Percentiles rank a stretch among this genome's conserved stretches.
Evolutionary conservation across 2,797 vertebrate species (phyloP).

Genomic region (Chiroxiphia lanceolata): DNA sequence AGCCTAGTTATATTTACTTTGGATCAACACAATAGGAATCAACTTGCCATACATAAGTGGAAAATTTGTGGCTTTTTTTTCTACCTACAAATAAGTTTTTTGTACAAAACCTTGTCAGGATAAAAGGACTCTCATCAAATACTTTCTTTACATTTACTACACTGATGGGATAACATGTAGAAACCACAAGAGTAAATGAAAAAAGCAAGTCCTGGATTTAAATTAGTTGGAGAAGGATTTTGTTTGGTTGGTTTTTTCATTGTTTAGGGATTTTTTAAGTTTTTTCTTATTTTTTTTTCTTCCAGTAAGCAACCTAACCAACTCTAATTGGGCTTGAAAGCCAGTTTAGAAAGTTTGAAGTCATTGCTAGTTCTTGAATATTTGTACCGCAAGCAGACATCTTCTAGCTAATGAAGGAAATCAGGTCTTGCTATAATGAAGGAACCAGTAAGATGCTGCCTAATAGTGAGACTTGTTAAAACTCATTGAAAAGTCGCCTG

Average conservation of each 20-base stretch:
- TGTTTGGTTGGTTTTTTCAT: not conserved
- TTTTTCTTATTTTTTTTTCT: not conserved
- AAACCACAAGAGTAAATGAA: not conserved
- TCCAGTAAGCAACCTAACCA: not conserved
- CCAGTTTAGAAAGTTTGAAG: not conserved
- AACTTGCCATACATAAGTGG: not conserved
- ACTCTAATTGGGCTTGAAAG: not conserved
- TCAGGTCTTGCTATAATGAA: not conserved
- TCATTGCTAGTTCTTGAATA: not conserved
- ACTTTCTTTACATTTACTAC: not conserved
- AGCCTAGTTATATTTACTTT: not conserved
- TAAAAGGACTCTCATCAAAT: not conserved
- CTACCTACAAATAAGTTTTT: not conserved
- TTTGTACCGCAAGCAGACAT: not conserved
- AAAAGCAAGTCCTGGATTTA: not conserved
- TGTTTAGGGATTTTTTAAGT: not conserved
- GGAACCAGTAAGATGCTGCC: not conserved
- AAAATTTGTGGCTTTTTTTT: not conserved
- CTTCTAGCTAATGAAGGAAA: constrained; percentile 19
- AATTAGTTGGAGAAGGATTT: not conserved
- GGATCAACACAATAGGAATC: not conserved
- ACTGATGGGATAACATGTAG: not conserved
- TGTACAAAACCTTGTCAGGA: not conserved
- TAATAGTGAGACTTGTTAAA: constrained; percentile 12
- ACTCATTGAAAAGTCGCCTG: not conserved